A percentile compares a stretch with the other conserved stretches of the same genome.
These are phyloP conservation scores for Mesochorus sp. DNA, from an alignment of 2,888 invertebrate genomes.

Conservation along the genomic window DNA sequence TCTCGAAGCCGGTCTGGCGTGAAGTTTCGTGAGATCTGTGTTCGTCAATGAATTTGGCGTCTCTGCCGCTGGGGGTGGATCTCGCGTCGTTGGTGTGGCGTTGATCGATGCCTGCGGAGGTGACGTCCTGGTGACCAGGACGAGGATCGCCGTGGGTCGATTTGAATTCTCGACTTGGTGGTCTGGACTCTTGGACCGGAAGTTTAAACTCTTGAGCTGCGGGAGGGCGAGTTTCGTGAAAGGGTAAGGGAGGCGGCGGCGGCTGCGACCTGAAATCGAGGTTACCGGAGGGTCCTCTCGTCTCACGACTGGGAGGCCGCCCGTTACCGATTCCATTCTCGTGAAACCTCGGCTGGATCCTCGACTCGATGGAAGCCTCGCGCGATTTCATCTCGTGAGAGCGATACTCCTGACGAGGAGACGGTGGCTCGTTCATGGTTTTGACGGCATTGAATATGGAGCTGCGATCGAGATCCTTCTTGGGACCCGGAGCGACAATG, in stretches of 20 bases:
- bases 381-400: constrained; percentile 35
- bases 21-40: too few relatives aligned
- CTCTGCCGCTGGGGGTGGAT: constrained; percentile 68
- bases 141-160: constrained; percentile 64
- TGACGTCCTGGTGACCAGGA: constrained; percentile 50
- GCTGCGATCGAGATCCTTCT: constrained; percentile 69
- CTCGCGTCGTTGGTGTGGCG: constrained; percentile 39
- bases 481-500: constrained; percentile 7
- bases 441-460: constrained; percentile 69
- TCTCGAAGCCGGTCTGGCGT: too few relatives aligned
- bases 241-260: constrained; percentile 31
- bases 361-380: constrained; percentile 15
- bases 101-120: not conserved
- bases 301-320: constrained; percentile 67
- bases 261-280: constrained; percentile 64
- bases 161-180: constrained; percentile 72
- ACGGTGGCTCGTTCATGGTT: constrained; percentile 67
- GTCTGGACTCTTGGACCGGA: constrained; percentile 67
- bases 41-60: constrained; percentile 65
- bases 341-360: constrained; percentile 64
- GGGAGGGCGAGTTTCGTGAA: constrained; percentile 49
- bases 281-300: constrained; percentile 46
- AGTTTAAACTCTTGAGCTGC: constrained; percentile 69
- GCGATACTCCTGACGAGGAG: constrained; percentile 43
- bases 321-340: constrained; percentile 65